Evolutionary conservation across 2,888 invertebrate genomes (phyloP).

Genomic region (Acheta domesticus): DNA sequence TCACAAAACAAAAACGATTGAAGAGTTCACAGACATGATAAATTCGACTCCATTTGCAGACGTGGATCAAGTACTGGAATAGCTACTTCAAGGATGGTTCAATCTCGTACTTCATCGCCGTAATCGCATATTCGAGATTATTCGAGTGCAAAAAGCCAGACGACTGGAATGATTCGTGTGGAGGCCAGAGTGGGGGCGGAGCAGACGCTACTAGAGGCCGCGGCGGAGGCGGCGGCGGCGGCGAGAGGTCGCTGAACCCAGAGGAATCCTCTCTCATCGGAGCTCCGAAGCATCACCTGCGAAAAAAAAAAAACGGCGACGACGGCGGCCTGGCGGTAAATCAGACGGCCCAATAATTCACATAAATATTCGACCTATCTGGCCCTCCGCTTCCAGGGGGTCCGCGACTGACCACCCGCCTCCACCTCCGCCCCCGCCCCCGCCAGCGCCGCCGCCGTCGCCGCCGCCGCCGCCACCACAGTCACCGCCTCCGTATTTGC

Average conservation of each 20-base stretch:
- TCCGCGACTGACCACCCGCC: background rate
- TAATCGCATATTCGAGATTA: no score
- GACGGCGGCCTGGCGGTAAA: background rate
- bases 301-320: background rate
- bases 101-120: no score
- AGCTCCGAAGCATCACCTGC: background rate
- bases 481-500: no score
- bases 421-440: background rate
- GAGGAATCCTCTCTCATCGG: background rate
- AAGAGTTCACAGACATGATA: no score
- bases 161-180: background rate
- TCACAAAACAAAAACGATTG: no score
- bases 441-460: fast-evolving
- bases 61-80: no score
- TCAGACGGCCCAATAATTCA: constrained; percentile 18
- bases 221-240: background rate
- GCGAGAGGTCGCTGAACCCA: background rate
- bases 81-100: no score
- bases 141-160: background rate
- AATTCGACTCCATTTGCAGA: no score
- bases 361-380: constrained; percentile 8
- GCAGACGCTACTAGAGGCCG: background rate
- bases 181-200: background rate
- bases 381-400: background rate
- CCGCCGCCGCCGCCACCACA: no score